phyloP scores from a whole-genome alignment of 2,113 vertebrate species.

The Oceanodroma tethys region DNA sequence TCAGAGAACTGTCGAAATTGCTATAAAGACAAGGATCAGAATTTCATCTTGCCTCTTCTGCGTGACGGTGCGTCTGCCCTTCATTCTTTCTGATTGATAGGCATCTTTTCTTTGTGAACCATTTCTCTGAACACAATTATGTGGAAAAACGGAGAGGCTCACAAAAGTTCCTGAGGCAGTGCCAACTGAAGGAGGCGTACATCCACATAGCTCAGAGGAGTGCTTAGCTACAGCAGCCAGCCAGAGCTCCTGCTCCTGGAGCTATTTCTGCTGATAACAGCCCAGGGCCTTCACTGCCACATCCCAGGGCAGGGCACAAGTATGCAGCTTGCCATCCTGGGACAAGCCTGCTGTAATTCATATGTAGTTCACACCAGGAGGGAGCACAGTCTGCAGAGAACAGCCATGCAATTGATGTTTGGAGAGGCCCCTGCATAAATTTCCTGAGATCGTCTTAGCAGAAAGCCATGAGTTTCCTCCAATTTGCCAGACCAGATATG shows the following conservation, averaged over 20 bases:
- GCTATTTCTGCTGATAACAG: not conserved
- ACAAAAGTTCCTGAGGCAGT: not conserved
- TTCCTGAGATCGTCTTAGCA: not conserved
- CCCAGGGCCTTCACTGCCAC: not conserved
- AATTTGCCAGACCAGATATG: not conserved
- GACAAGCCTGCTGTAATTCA: not conserved
- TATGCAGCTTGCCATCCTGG: not conserved
- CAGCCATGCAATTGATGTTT: not conserved
- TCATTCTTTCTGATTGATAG: not conserved
- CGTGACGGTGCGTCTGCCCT: accelerated
- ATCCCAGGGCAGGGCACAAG: not conserved
- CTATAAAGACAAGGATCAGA: not conserved
- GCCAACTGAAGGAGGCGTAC: not conserved
- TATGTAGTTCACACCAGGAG: not conserved
- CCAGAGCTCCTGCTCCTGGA: not conserved
- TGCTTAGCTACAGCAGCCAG: not conserved
- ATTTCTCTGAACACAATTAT: not conserved
- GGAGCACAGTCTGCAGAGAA: not conserved
- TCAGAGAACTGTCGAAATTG: not conserved
- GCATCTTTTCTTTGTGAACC: not conserved
- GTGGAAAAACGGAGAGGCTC: not conserved
- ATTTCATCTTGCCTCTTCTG: not conserved
- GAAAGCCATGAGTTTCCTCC: not conserved
- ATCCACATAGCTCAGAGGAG: not conserved
- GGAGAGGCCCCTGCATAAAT: not conserved